phyloP scores from a whole-genome alignment of 2,888 invertebrate genomes.

The Drosophila fungiperda region DNA sequence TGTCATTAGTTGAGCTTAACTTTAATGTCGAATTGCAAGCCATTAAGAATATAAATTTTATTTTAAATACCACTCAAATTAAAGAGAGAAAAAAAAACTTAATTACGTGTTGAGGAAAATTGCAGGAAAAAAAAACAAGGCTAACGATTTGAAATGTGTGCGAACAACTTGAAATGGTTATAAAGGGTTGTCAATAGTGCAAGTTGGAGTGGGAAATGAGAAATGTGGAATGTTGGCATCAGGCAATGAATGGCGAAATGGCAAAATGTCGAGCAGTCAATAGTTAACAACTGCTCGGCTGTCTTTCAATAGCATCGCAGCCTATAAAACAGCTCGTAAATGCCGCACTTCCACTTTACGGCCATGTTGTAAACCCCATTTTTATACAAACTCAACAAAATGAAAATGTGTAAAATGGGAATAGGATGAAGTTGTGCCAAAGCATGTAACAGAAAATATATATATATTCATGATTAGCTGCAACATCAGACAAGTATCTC shows the following conservation, averaged over 20 bases:
- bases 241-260: conserved; percentile 8
- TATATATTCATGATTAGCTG: neutral
- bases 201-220: conserved; percentile 1
- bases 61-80: conserved; percentile 35
- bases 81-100: conserved; percentile 12
- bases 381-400: neutral
- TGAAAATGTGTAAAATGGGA: neutral
- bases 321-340: conserved; percentile 76
- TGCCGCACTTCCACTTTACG: conserved; percentile 40
- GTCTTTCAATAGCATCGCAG: conserved; percentile 50
- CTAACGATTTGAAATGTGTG: conserved; percentile 56
- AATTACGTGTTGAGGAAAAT: conserved; percentile 50
- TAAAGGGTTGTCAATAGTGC: conserved; percentile 45
- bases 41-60: conserved; percentile 25
- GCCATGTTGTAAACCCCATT: conserved; percentile 44
- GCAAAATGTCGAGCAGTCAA: conserved; percentile 34
- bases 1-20: conserved; percentile 26
- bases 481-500: neutral
- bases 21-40: conserved; percentile 20
- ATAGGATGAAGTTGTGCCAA: neutral
- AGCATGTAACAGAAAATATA: neutral
- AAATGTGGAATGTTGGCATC: neutral
- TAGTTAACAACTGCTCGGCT: conserved; percentile 37
- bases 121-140: conserved; percentile 41
- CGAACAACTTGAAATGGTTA: conserved; percentile 50